Base-by-base conservation (phyloP, 2,888 invertebrate genomes). In the Eupithecia inturbata region DNA sequence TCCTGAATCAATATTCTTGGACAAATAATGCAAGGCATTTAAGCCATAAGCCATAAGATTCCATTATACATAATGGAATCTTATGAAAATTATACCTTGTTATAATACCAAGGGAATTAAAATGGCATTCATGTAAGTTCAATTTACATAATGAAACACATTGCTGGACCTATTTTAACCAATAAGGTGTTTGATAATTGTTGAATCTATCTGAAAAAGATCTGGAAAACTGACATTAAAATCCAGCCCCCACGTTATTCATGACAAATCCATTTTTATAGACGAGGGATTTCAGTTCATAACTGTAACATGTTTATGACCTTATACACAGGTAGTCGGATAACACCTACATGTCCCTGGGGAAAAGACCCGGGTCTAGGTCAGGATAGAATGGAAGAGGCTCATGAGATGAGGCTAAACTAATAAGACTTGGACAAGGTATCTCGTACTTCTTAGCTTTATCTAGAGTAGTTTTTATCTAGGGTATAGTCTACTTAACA, bases 1-100 rank as follows among this genome's bases (percentile, higher is more conserved):
- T 63, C 19, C 3, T 28, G 31, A 16, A 33, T 33, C 10, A n/a
- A 33, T 19, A 63, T 31, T 63, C 63, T 63, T 63, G n/a, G 14
- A 63, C 63, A 63, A 63, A 31, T 62, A 62, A 62, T 62, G 62
- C 62, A 31, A 28, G 62, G 62, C 28, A 62, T 26, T 57, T 57
- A 26, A 16, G 62, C 19, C 16, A n/a, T n/a, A n/a, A n/a, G n/a
- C n/a, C n/a, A n/a, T n/a, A n/a, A n/a, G n/a, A n/a, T n/a, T n/a
- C n/a, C n/a, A n/a, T n/a, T n/a, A n/a, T 62, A 7, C 1, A 62
- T 6, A 62, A 62, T 62, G 4, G 16, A 31, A n/a, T 49, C 7
- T n/a, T 49, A 49, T 49, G n/a, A n/a, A 49, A 7, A 49, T 49
- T 49, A 49, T 49, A 49, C n/a, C 53, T 22, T 53, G 22, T 53